Evolutionary conservation across 2,888 invertebrate genomes (phyloP), one percentile per base, ranked within the genome.

Genomic region (Troides aeacus): DNA sequence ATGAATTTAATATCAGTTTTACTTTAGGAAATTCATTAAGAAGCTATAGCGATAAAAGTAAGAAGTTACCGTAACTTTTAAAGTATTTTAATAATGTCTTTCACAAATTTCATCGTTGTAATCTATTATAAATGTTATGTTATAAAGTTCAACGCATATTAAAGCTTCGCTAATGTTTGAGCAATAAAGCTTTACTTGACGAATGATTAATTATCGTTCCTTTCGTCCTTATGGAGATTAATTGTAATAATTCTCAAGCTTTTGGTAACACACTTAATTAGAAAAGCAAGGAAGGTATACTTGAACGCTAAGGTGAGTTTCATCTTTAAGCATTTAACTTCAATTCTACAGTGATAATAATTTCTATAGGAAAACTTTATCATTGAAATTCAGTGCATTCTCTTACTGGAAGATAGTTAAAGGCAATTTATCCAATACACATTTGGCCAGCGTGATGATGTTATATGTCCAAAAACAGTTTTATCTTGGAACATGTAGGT

Each of bases 171-270:
- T 30, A 46, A 66, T 50, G 7, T 66, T 50, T 60, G 21, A 57
- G 64, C 57, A 64, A 58, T 64, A 64, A 57, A 39, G 60, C 30
- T 60, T 42, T 30, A 36, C 50, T 50, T 59, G 30, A 36, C 42
- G 21, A 53, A 66, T 66, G 66, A 66, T 66, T 66, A 59, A 66
- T 66, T 46, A 59, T 50, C 42, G 30, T 50, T 46, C 30, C 60
- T 30, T 60, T 50, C 66, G 50, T 53, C 60, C 59, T 60, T 66
- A 66, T 66, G 60, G 66, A 66, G 66, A 66, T 66, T 66, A 66
- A 66, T 66, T 66, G 39, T 58, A 23, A 23, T 58, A 58, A 18
- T 58, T 58, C 23, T 23, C 57, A 58, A 58, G 57, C 23, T 58
- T 58, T 58, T 58, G 24, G 15, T 12, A 58, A 58, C 1, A 56